Evolutionary conservation across 2,797 vertebrate species (phyloP), one percentile per base, ranked within the genome.

Genomic region (Pipistrellus pipistrellus): DNA sequence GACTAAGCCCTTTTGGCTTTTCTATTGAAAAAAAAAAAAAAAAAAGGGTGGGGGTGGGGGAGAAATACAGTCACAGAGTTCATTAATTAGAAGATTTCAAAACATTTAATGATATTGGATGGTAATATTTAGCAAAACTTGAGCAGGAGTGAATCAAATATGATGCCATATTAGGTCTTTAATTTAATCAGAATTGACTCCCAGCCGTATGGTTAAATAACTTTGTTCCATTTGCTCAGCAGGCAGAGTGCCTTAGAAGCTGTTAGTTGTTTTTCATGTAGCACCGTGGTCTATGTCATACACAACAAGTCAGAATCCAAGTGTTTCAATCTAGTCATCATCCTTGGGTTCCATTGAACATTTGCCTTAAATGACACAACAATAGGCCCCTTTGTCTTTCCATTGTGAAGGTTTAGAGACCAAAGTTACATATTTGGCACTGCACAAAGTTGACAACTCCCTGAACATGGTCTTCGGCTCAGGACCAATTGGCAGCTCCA

Each of bases 401-500:
- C 44, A 90, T 55, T 96, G 73, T 93, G 73, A 91, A 95, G 84
- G 64, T 86, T 95, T 83, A 75, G 80, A 92, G 51, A 77, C 75
- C n/a, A 91, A 80, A 69, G 73, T 94, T 93, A 92, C 71, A 23
- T 53, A 48, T 88, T 93, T 96, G 95, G 91, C 91, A 64, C 27
- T 46, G 4, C n/a, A 53, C 51, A 32, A 69, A 95, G 55, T 96
- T 85, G 94, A 69, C 6, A 17, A 77, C 32, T 96, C 91, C 82
- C 44, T 89, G 85, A 88, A 90, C 32, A 30, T 76, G 44, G 69
- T 69, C 76, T 89, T 87, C 0, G 23, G 94, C 96, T 92, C 38
- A 75, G 91, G 84, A 95, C 69, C 96, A 96, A 35, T 18, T 96
- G 97, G 94, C 96, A 94, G 25, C 51, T 83, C 66, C 8, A 41